phyloP scores from a whole-genome alignment of 64 coral and sea anemone species.

The Platygyra sinensis region DNA sequence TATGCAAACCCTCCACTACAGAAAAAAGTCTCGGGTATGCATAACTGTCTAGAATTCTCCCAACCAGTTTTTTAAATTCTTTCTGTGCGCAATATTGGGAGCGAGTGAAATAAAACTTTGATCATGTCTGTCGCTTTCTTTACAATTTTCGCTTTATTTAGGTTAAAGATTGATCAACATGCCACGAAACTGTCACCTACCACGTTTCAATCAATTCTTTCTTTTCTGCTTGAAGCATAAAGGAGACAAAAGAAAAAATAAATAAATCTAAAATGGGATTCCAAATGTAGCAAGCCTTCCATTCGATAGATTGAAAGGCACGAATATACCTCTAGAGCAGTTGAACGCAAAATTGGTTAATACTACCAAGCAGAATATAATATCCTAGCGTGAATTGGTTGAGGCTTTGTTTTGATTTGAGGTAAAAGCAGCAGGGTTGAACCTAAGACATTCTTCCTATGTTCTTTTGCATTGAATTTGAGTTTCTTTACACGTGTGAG shows the following conservation, averaged over 20 bases:
- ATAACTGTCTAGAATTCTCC: too few relatives aligned
- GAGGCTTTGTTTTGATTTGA: constrained; percentile 27
- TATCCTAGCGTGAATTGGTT: not conserved
- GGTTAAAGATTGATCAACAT: not conserved
- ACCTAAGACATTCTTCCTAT: not conserved
- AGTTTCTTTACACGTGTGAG: not conserved
- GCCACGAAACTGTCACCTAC: not conserved
- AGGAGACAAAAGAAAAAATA: not conserved
- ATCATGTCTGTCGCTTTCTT: not conserved
- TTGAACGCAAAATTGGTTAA: not conserved
- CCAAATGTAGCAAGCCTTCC: not conserved
- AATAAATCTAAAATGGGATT: not conserved
- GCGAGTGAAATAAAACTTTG: not conserved
- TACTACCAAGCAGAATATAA: not conserved
- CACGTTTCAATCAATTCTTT: not conserved
- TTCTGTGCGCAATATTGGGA: too few relatives aligned
- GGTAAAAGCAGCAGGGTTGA: constrained; percentile 2
- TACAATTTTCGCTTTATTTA: not conserved
- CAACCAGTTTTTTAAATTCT: too few relatives aligned
- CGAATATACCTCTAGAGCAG: not conserved
- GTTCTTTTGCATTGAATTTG: not conserved
- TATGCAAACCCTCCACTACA: too few relatives aligned
- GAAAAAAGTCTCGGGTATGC: too few relatives aligned
- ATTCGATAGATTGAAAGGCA: not conserved
- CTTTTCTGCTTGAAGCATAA: not conserved